phyloP scores from a whole-genome alignment of 2,113 vertebrate genomes.

The Platycercus adscitus region DNA sequence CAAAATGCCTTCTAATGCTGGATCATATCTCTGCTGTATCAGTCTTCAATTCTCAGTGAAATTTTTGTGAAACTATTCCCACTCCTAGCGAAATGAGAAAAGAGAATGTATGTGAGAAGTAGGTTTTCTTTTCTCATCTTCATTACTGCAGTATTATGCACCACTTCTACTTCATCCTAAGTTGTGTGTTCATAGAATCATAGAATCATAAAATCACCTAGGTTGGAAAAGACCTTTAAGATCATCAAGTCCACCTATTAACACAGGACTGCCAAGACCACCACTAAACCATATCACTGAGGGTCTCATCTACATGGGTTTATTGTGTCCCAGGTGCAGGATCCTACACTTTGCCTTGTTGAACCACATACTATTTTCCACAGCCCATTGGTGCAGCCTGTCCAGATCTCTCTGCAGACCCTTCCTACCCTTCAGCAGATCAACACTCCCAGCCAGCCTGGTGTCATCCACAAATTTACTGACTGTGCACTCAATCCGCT shows the following conservation, averaged over 20 bases:
- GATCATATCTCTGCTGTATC: neutral
- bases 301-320: neutral
- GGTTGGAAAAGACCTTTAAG: neutral
- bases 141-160: neutral
- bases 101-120: rapidly evolving
- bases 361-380: neutral
- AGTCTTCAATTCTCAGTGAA: neutral
- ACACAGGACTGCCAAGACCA: neutral
- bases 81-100: neutral
- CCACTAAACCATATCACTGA: neutral
- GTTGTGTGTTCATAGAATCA: neutral
- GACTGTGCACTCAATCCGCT: neutral
- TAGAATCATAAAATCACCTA: neutral
- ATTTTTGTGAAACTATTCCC: neutral
- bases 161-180: neutral
- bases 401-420: neutral
- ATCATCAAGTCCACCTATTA: neutral
- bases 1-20: neutral
- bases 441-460: neutral
- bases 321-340: neutral
- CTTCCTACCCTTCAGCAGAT: neutral
- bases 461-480: neutral
- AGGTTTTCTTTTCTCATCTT: neutral
- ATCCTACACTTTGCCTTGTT: neutral
- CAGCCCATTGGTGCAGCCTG: neutral